Percentiles rank a stretch among this genome's conserved stretches.
Evolutionary conservation across 1,140 invertebrate genomes (phyloP).

Genomic region (Drosophila cardini): DNA sequence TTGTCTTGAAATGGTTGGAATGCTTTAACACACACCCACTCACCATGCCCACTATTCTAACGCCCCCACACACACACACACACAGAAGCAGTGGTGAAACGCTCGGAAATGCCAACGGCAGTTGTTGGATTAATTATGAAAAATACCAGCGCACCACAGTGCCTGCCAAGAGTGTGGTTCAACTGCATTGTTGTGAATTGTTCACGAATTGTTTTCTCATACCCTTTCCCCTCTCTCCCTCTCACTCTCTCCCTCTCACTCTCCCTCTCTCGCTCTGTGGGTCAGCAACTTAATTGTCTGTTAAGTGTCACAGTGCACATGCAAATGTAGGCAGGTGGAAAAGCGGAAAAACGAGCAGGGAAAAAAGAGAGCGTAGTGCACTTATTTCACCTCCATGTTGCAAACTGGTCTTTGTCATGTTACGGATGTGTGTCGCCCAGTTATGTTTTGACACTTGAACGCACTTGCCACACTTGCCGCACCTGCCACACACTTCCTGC

Average conservation of each 20-base stretch:
- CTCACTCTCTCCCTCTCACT: slow-evolving; percentile 10
- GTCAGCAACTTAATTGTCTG: slow-evolving; percentile 81
- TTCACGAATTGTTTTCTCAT: slow-evolving; percentile 18
- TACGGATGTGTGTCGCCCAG: slow-evolving; percentile 41
- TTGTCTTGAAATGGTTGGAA: slow-evolving; percentile 74
- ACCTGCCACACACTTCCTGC: not conserved
- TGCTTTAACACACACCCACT: slow-evolving; percentile 49
- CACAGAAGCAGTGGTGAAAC: slow-evolving; percentile 57
- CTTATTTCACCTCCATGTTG: slow-evolving; percentile 10
- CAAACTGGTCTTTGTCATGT: slow-evolving; percentile 2
- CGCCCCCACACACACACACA: slow-evolving; percentile 3
- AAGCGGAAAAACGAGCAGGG: slow-evolving; percentile 20
- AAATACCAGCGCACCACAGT: slow-evolving; percentile 46
- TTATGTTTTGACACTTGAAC: slow-evolving; percentile 46
- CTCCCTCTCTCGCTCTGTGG: slow-evolving; percentile 34
- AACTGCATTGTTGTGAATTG: slow-evolving; percentile 49
- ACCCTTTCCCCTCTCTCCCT: not conserved
- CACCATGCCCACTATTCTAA: not conserved
- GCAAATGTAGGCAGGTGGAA: slow-evolving; percentile 34
- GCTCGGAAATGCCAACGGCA: slow-evolving; percentile 74
- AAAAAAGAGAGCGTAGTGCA: not conserved
- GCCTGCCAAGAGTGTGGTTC: slow-evolving; percentile 1
- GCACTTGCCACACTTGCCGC: slow-evolving; percentile 44
- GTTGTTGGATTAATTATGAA: slow-evolving; percentile 83
- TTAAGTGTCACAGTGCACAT: slow-evolving; percentile 77